Conservation (phyloP, 2,797 vertebrate species). For the Chelon auratus region DNA sequence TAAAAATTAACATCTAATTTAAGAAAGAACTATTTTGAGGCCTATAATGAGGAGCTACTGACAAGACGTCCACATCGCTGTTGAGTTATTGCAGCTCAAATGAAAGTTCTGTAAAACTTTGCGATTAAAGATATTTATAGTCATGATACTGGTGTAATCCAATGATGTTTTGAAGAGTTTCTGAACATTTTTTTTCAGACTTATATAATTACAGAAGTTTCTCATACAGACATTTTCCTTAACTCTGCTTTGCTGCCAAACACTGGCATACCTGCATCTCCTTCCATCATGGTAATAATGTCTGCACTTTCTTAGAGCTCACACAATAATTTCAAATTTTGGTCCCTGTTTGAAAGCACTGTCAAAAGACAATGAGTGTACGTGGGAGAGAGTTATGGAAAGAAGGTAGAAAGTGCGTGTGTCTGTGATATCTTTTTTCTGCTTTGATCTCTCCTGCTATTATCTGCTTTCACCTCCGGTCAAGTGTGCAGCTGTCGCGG, state of each 20-base stretch:
- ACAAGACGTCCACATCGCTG: background rate
- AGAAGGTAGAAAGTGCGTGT: conserved; percentile 26
- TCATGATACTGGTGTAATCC: background rate
- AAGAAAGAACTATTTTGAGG: background rate
- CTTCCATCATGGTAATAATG: conserved; percentile 33
- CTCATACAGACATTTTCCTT: background rate
- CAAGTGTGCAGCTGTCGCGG: conserved; percentile 70
- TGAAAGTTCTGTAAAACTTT: background rate
- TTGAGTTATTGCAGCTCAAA: background rate
- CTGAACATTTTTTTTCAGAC: background rate
- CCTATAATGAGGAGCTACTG: background rate
- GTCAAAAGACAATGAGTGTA: conserved; percentile 7
- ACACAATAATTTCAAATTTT: conserved; percentile 43
- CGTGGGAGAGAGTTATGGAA: conserved; percentile 28
- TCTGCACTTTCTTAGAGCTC: conserved; percentile 31
- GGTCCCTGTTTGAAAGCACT: conserved; percentile 41
- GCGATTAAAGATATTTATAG: background rate
- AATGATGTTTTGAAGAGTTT: background rate
- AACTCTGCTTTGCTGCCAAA: background rate
- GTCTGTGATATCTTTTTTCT: conserved; percentile 35
- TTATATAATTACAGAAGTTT: background rate
- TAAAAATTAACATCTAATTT: too few species aligned
- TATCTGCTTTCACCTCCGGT: conserved; percentile 60
- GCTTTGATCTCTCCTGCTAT: conserved; percentile 68
- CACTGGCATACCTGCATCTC: conserved; percentile 21